These are phyloP conservation scores for Macrosiphum euphorbiae DNA, from an alignment of 2,888 invertebrate genomes.

Conservation along the genomic window DNA sequence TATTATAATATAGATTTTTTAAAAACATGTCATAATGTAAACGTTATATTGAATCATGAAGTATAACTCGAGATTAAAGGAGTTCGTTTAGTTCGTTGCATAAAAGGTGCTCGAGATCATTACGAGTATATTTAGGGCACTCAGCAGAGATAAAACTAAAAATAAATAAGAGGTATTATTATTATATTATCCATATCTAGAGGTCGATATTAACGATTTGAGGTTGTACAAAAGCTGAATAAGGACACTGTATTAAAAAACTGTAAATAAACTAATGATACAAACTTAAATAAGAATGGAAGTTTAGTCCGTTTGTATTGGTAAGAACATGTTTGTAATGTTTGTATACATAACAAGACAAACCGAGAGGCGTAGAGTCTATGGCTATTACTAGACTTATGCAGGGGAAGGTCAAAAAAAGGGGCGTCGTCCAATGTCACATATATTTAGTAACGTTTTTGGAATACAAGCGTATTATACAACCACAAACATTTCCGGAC, in stretches of 20 bases:
- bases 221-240: neutral
- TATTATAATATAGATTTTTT: neutral
- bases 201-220: neutral
- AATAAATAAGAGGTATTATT: neutral
- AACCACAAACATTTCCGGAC: slow-evolving; percentile 22
- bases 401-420: neutral
- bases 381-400: neutral
- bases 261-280: neutral
- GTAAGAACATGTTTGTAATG: neutral
- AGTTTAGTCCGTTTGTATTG: neutral
- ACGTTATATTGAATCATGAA: neutral
- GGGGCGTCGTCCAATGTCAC: slow-evolving; percentile 43
- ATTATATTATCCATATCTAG: neutral
- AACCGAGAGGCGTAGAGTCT: neutral
- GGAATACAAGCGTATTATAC: neutral
- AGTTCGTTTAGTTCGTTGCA: neutral
- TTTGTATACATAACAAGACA: neutral
- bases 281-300: neutral
- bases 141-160: neutral
- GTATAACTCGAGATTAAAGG: neutral
- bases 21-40: neutral
- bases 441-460: slow-evolving; percentile 2
- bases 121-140: neutral
- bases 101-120: neutral
- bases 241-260: neutral